phyloP scores from a whole-genome alignment of 2,113 vertebrate genomes.

The Rynchops niger region DNA sequence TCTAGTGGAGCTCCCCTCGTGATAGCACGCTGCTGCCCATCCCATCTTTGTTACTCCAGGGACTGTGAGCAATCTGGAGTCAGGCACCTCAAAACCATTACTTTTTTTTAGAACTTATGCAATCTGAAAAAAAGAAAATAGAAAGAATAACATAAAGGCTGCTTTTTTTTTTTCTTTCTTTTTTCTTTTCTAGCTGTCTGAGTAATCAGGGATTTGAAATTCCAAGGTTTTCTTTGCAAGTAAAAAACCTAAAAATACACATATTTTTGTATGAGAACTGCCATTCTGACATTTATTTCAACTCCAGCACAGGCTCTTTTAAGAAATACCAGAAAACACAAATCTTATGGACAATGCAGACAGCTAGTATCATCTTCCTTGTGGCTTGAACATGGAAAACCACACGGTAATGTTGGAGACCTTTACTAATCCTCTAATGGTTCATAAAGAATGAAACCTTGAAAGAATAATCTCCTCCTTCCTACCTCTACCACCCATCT shows the following conservation, averaged over 20 bases:
- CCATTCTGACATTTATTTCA: neutral
- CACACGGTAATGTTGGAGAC: accelerated
- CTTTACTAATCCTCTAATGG: neutral
- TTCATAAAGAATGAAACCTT: neutral
- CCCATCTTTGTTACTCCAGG: neutral
- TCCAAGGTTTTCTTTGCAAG: neutral
- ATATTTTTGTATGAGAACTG: neutral
- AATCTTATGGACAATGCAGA: neutral
- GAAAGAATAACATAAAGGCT: neutral
- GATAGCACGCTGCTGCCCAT: neutral
- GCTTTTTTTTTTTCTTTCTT: no score
- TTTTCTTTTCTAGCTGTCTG: neutral
- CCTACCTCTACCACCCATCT: neutral
- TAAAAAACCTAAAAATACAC: neutral
- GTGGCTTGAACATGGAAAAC: neutral
- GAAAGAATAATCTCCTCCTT: neutral
- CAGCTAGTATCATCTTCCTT: neutral
- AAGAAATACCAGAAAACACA: neutral
- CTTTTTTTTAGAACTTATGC: neutral
- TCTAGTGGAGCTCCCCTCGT: neutral
- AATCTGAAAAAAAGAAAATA: neutral
- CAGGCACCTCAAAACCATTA: neutral
- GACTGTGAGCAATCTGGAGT: neutral
- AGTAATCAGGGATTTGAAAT: neutral
- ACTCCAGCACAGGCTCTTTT: neutral